A percentile compares a stretch with the other conserved stretches of the same genome.
Conservation (phyloP, 2,888 invertebrate genomes). For the Drosophila bunnanda region DNA sequence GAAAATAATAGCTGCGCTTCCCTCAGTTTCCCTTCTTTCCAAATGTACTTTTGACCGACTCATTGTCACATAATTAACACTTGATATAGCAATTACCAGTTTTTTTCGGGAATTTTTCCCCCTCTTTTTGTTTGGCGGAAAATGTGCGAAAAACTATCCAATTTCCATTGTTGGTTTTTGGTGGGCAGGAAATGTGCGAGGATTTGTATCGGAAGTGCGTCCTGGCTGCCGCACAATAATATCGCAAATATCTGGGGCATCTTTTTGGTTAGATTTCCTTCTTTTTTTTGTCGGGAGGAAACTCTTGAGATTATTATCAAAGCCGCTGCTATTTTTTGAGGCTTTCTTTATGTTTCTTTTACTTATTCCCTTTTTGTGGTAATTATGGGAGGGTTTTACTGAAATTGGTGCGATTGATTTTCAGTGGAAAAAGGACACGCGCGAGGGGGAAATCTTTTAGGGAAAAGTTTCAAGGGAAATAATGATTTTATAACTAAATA, state of each 20-base stretch:
- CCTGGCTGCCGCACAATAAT: constrained; percentile 27
- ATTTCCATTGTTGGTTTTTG: constrained; percentile 50
- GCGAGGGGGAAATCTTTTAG: neutral
- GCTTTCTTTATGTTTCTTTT: neutral
- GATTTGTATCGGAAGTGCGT: constrained; percentile 63
- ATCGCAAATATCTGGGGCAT: constrained; percentile 57
- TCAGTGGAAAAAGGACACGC: constrained; percentile 31
- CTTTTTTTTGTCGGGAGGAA: constrained; percentile 45
- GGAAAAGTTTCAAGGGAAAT: neutral
- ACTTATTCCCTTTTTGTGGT: constrained; percentile 5
- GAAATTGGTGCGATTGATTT: constrained; percentile 73
- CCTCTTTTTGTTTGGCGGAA: constrained; percentile 22
- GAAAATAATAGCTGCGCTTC: constrained; percentile 50
- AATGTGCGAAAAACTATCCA: constrained; percentile 77
- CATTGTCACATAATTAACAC: constrained; percentile 81
- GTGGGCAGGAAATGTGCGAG: constrained; percentile 70
- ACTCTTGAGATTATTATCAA: constrained; percentile 35
- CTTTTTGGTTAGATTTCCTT: neutral
- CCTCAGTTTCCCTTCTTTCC: neutral
- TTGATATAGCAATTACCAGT: constrained; percentile 73
- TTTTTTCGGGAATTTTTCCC: constrained; percentile 34
- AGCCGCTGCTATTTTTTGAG: constrained; percentile 26
- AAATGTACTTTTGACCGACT: constrained; percentile 47
- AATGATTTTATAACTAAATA: neutral
- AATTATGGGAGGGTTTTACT: constrained; percentile 20